Base-by-base conservation (phyloP, 2,113 vertebrate species). In the Irena cyanogastra region DNA sequence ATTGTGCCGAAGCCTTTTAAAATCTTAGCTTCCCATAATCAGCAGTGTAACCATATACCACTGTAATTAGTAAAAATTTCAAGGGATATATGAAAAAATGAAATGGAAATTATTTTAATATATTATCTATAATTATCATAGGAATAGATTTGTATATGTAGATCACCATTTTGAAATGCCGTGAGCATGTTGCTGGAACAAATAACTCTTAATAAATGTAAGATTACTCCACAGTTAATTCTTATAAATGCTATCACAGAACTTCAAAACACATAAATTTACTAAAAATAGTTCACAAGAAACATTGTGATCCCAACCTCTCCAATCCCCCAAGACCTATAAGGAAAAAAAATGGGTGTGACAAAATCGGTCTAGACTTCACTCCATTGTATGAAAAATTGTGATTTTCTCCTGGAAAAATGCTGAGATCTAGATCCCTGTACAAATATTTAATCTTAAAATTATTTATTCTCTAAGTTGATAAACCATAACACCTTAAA, bases 331-430 rank as follows among this genome's bases (percentile, higher is more conserved):
- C 6, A 45, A 61, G 52, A 60, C 0, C 1, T 45, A 37, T 16
- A 60, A 39, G 10, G 5, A 10, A 53, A 65, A 22, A 47, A 39
- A 57, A 10, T 5, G 1, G 2, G 3, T 19, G 1, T n/a, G 42
- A 68, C 60, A 53, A 64, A 49, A 54, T 9, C 50, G 12, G 6
- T 61, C 63, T 30, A 47, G 13, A 33, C 11, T 52, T 79, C 39
- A 57, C 12, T 57, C 18, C 10, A 13, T 22, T 50, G 8, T 27
- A n/a, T 12, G 6, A 19, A 83, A 83, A 79, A 42, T 7, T 64
- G 4, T 3, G 2, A 31, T 54, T 68, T 66, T 66, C 6, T 66
- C 17, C 20, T 16, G 6, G 4, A 7, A 75, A 79, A 79, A 84
- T 57, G 24, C n/a, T 78, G 47, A 63, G 6, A 12, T 45, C 6